Conservation (phyloP, 2,113 vertebrate species). For the Oryzias celebensis region DNA sequence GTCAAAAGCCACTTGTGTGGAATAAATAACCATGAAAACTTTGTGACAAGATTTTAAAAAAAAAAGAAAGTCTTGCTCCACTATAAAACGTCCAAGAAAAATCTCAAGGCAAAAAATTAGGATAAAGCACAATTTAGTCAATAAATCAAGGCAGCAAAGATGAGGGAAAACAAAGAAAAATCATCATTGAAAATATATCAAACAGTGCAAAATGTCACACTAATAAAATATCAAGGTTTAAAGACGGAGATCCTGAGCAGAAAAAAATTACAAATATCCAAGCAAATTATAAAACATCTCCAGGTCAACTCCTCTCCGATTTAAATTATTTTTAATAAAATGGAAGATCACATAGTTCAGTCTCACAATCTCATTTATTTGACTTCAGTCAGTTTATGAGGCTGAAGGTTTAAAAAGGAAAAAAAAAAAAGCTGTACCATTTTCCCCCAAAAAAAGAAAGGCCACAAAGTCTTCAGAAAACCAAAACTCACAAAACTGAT, state of each 20-base stretch:
- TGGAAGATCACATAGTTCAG: constrained; percentile 48
- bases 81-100: constrained; percentile 45
- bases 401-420: constrained; percentile 9
- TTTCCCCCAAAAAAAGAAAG: constrained; percentile 58
- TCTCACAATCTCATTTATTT: constrained; percentile 55
- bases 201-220: constrained; percentile 79
- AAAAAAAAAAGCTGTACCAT: constrained; percentile 28
- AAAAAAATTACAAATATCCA: constrained; percentile 56
- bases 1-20: constrained; percentile 11
- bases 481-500: constrained; percentile 32
- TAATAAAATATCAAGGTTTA: constrained; percentile 68
- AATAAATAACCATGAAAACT: constrained; percentile 42
- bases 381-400: constrained; percentile 48
- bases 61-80: constrained; percentile 16
- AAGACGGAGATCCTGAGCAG: constrained; percentile 77
- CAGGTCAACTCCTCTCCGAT: constrained; percentile 60
- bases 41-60: background rate
- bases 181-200: constrained; percentile 62
- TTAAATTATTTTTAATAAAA: constrained; percentile 72
- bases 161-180: constrained; percentile 11
- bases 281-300: constrained; percentile 53
- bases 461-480: constrained; percentile 53
- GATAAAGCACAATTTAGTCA: constrained; percentile 75
- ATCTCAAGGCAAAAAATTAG: constrained; percentile 53
- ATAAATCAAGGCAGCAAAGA: constrained; percentile 75